Evolutionary conservation across 2,797 vertebrate genomes (phyloP), one percentile per base, ranked within the genome.

Genomic region (Podargus strigoides): DNA sequence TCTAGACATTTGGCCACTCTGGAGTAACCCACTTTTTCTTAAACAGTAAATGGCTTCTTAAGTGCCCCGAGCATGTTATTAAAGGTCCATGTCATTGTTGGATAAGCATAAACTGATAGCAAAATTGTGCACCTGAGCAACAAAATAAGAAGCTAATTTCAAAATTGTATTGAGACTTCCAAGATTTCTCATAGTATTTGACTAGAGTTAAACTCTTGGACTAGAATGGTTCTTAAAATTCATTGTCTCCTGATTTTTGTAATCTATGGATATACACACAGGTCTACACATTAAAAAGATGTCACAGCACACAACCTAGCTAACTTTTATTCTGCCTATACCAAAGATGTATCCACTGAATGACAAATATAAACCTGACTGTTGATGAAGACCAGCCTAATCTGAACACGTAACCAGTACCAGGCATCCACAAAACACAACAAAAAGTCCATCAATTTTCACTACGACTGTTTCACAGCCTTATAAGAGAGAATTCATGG

Each of bases 91-190:
- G 70, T 90, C 24, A 59, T 20, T 42, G 27, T 47, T 1, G 0
- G 30, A 0, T 9, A 72, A 63, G 17, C 13, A 6, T 22, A 78
- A 74, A 69, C 7, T 21, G 32, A 58, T 5, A 27, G 22, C 85
- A 85, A 89, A 94, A 88, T 85, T 96, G 94, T 96, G 72, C 73
- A 94, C 82, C 80, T 58, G 72, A 94, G 28, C 41, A 82, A 85
- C 23, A 84, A 75, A 89, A 92, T 80, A 84, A 93, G 81, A 81
- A 93, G 67, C 52, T 76, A 85, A 27, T 83, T 96, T 96, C 77
- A 95, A 94, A 94, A 94, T 83, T 74, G 76, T n/a, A 79, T 34
- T 82, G 53, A 89, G 28, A 93, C 84, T 94, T 95, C 89, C 90
- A 95, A 95, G 90, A 87, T 68, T 93, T 95, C 85, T 76, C 59